These are phyloP conservation scores for Cepaea nemoralis DNA, from an alignment of 1,140 invertebrate species.

Conservation along the genomic window DNA sequence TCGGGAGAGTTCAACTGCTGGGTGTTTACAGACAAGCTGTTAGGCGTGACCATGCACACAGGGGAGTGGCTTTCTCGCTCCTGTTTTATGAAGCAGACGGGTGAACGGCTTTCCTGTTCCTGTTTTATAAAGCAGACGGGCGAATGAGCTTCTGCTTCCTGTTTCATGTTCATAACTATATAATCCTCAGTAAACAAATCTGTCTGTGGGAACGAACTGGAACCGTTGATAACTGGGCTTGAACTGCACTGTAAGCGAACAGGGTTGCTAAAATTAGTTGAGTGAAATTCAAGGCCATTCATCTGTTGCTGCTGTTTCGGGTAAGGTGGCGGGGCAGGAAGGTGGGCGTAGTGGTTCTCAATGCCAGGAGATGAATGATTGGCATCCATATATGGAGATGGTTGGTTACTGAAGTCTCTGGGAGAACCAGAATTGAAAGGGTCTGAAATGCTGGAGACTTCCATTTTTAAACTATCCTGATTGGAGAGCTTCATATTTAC, in stretches of 20 bases:
- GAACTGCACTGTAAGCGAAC: slow-evolving; percentile 21
- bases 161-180: slow-evolving; percentile 42
- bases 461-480: slow-evolving; percentile 37
- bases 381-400: too few species aligned
- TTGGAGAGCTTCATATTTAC: slow-evolving; percentile 61
- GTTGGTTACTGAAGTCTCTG: slow-evolving; percentile 34
- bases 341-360: slow-evolving; percentile 44
- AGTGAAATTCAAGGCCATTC: slow-evolving; percentile 17
- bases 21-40: slow-evolving; percentile 52
- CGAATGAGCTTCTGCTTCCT: too few species aligned
- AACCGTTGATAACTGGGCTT: slow-evolving; percentile 41
- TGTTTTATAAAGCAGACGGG: too few species aligned
- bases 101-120: too few species aligned
- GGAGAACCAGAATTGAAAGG: slow-evolving; percentile 32
- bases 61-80: too few species aligned
- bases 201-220: slow-evolving; percentile 6
- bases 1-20: slow-evolving; percentile 52
- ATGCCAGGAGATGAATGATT: slow-evolving; percentile 14
- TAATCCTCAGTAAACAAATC: slow-evolving; percentile 39
- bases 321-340: slow-evolving; percentile 56
- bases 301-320: slow-evolving; percentile 42
- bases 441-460: slow-evolving; percentile 24
- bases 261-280: slow-evolving; percentile 29
- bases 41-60: slow-evolving; percentile 32
- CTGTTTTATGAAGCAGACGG: too few species aligned